Evolutionary conservation across 2,797 vertebrate species (phyloP).

Genomic region (Hirundo rustica): DNA sequence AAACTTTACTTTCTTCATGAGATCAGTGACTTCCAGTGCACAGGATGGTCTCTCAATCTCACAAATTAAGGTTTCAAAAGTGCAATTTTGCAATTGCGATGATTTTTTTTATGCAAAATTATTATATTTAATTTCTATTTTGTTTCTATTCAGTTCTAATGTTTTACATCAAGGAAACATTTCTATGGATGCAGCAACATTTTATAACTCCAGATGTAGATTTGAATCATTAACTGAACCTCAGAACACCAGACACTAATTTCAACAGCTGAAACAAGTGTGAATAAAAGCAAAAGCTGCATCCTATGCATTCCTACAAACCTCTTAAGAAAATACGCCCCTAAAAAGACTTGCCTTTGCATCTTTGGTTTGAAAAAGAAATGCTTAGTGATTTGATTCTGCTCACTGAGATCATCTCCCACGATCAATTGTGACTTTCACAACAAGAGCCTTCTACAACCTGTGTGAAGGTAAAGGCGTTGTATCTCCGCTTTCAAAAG

Average conservation of each 20-base stretch:
- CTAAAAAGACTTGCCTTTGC: constrained; percentile 9
- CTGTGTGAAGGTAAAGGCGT: background rate
- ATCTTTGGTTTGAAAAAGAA: constrained; percentile 15
- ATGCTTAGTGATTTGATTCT: background rate
- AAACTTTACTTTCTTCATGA: background rate
- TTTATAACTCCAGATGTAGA: constrained; percentile 33
- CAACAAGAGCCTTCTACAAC: background rate
- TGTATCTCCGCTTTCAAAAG: background rate
- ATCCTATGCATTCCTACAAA: background rate
- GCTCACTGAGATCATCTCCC: background rate
- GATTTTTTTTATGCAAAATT: constrained; percentile 23
- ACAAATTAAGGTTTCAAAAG: background rate
- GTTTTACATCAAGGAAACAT: constrained; percentile 6
- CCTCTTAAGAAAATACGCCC: background rate
- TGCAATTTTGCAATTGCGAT: background rate
- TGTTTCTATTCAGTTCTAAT: constrained; percentile 31
- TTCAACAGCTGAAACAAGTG: constrained; percentile 21
- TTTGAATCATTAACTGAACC: constrained; percentile 19
- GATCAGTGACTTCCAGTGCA: background rate
- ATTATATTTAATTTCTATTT: constrained; percentile 46
- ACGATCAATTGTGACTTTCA: background rate
- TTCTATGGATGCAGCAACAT: constrained; percentile 24
- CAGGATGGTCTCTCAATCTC: background rate
- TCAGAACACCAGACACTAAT: constrained; percentile 2
- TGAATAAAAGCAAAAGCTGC: constrained; percentile 26